Conservation (phyloP, 2,113 vertebrate genomes). For the Archocentrus centrarchus region DNA sequence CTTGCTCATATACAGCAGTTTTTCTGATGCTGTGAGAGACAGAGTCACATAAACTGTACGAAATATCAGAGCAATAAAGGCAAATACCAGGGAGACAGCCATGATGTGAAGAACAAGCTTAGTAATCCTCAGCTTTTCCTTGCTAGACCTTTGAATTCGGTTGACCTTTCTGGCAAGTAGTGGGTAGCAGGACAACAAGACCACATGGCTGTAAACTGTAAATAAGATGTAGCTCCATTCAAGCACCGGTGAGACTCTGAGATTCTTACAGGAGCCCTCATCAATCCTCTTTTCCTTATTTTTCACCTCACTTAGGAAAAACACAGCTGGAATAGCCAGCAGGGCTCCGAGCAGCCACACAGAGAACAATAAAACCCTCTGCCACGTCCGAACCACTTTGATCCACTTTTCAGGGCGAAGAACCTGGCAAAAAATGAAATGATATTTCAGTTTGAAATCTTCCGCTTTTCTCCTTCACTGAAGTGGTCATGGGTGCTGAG, state of each 20-base stretch:
- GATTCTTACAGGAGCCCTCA: background rate
- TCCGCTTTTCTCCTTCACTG: background rate
- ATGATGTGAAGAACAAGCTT: slow-evolving; percentile 19
- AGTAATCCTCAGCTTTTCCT: background rate
- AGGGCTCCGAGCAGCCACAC: slow-evolving; percentile 34
- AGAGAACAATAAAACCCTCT: background rate
- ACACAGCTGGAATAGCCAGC: slow-evolving; percentile 10
- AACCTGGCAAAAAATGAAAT: slow-evolving; percentile 22
- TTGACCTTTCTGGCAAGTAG: slow-evolving; percentile 21
- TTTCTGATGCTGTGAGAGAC: background rate
- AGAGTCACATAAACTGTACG: background rate
- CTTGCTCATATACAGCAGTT: background rate
- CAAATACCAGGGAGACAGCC: background rate
- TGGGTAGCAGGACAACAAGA: slow-evolving; percentile 6
- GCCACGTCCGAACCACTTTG: background rate
- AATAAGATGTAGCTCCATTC: background rate
- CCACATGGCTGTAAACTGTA: background rate
- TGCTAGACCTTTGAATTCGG: background rate
- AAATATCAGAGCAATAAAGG: slow-evolving; percentile 10
- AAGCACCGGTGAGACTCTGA: background rate
- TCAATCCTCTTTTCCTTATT: fast-evolving
- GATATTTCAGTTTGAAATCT: background rate
- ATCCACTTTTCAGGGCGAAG: background rate
- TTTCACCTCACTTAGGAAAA: background rate
- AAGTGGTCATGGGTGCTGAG: fast-evolving